Conservation (phyloP, 37 sponge, comb jelly and placozoan genomes). For the Diacarnus erythraeanus region DNA sequence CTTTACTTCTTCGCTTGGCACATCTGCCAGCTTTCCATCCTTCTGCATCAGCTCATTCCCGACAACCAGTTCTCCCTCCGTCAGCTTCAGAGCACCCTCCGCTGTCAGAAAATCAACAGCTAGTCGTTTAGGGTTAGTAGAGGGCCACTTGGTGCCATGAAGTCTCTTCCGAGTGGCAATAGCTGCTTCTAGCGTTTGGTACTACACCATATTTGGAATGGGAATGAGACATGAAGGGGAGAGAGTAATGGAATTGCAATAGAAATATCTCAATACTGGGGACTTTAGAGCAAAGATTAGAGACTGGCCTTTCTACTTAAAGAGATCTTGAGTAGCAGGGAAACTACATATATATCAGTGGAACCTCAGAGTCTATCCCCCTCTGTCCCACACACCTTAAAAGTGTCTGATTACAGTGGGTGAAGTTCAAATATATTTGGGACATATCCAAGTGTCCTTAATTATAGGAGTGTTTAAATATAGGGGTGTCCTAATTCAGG, state of each 20-base stretch:
- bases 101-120: conserved; percentile 61
- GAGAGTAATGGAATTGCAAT: neutral
- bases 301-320: too few species aligned
- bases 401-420: too few species aligned
- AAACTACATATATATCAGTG: too few species aligned
- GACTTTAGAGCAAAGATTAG: too few species aligned
- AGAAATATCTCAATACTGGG: too few species aligned
- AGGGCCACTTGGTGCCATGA: conserved; percentile 90
- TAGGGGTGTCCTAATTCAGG: too few species aligned
- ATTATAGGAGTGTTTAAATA: too few species aligned
- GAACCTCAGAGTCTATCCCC: too few species aligned
- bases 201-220: conserved; percentile 30
- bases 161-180: conserved; percentile 54
- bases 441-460: too few species aligned
- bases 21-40: neutral
- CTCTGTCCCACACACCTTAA: too few species aligned
- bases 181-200: conserved; percentile 46
- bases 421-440: too few species aligned
- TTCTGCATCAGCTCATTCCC: neutral
- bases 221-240: neutral
- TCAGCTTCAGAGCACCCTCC: conserved; percentile 35
- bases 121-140: conserved; percentile 75
- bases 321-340: too few species aligned
- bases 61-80: conserved; percentile 20
- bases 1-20: neutral